Base-by-base conservation (phyloP, 1,140 invertebrate species). In the Notospermus geniculatus region DNA sequence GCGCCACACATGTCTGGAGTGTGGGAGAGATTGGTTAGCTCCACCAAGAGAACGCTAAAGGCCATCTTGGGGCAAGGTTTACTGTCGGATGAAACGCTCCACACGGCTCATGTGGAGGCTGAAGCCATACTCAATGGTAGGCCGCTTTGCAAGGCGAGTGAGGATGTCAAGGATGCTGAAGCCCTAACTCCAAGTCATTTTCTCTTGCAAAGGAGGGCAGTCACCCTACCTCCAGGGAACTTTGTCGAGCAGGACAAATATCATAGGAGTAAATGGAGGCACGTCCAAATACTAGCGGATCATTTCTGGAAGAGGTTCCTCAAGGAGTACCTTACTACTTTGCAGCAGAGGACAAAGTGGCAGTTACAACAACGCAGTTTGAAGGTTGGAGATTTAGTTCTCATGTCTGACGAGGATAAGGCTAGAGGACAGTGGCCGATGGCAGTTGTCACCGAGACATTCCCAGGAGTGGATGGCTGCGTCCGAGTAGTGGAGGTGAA, bases 181-280 rank as follows among this genome's bases (percentile, higher is more conserved):
- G 61, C 65, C 15, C 53, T 77, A 17, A 74, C 74, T 0, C 67
- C 73, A 4, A 59, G 64, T 25, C 61, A 71, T 63, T 75, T 76
- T 59, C 55, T 76, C 0, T 17, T 52, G 23, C 61, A 65, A 17
- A 54, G 54, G 39, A 15, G 15, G n/a, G 54, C 30, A 7, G 39
- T 32, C 7, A 2, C 32, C 22, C 54, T 61, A 57, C 29, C 57
- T 1, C 58, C 63, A 4, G 54, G 56, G 13, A 17, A 13, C 4
- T 17, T 30, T 23, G 52, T 60, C 28, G 36, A 55, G 27, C 19
- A 11, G n/a, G 43, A 9, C 11, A 9, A 32, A n/a, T 45, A 56
- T 27, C 39, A 29, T 17, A 25, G 36, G 43, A 45, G 43, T 19
- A 19, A 59, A 5, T 64, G 58, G 58, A 28, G 63, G 4, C 43